Evolutionary conservation across 2,797 vertebrate species (phyloP), one percentile per base, ranked within the genome.

Genomic region (Enteromius afrohamiltoni): DNA sequence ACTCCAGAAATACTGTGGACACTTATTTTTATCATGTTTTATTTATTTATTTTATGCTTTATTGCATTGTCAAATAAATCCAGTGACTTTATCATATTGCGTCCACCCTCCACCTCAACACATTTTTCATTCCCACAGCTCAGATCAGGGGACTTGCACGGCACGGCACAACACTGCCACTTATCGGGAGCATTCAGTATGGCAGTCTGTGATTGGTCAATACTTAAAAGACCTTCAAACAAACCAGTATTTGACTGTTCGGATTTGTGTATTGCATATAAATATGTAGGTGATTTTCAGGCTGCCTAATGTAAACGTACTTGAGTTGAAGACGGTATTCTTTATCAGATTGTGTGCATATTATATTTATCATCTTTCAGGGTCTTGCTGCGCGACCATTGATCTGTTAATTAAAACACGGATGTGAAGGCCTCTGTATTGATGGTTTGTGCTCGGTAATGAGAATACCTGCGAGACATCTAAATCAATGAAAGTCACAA

Each of bases 51-150:
- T 80, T 83, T 67, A 51, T 67, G 29, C 58, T 29, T 71, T 64
- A 75, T 83, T 68, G 55, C 58, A 65, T 45, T 84, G 79, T 84
- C 77, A 86, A 77, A 83, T 86, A 80, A 83, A 76, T 75, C 45
- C 71, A 51, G 19, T 10, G 17, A 64, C 77, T 76, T 83, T 71
- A 80, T 86, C 65, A 77, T 58, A 73, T 77, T 80, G 85, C n/a
- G 74, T 73, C 55, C 73, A 47, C 45, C 77, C 65, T 65, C 70
- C 9, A 51, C 64, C 71, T 69, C 75, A 83, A 83, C 82, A 65
- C 83, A 69, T 79, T 62, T 37, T 58, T 84, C 80, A 79, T 79
- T 62, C 67, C 67, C 60, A 21, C 31, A 14, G 42, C 42, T 64
- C 67, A 21, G 53, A 75, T 79, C 10, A 55, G 34, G 70, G 19